Evolutionary conservation across 2,113 vertebrate genomes (phyloP), one percentile per base, ranked within the genome.

Genomic region (Tetrax tetrax): DNA sequence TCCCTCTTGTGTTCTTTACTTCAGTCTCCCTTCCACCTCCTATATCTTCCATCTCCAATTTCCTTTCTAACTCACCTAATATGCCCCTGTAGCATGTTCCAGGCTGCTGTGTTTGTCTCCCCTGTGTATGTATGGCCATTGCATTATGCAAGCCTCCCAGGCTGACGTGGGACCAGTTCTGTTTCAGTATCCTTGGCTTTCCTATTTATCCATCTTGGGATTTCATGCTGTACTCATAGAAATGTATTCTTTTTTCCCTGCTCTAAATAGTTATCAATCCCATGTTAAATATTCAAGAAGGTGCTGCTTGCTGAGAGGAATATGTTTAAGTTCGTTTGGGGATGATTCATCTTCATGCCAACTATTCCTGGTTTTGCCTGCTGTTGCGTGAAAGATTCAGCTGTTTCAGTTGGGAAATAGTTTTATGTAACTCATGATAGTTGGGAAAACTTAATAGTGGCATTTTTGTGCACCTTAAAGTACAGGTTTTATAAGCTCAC

Each of bases 41-140:
- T 28, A 1, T 25, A 19, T 38, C 6, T 6, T 69, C 4, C 2
- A 45, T 72, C 18, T 87, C 27, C 27, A 31, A 1, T 66, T 75
- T 29, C 10, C 4, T 14, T 78, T 51, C 22, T 63, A 47, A 24
- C 7, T 33, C 59, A 41, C 7, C 28, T 65, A 31, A 17, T 68
- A 25, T 12, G 2, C 3, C 11, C 11, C 5, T 1, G 1, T 31
- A 57, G 31, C 28, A 29, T 0, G 1, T 61, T 80, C 16, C 48
- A 76, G 45, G 24, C 45, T 59, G 25, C 45, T 90, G 25, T 72
- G 28, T 35, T 57, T 35, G 20, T 74, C 24, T 77, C 20, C 25
- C 4, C 10, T 57, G 18, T 35, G 12, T 28, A 2, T 9, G 6
- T 38, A 13, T 27, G 35, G 13, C 27, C 23, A 9, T 7, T 68